Base-by-base conservation (phyloP, 1,140 invertebrate genomes). In the Drosophila erecta region DNA sequence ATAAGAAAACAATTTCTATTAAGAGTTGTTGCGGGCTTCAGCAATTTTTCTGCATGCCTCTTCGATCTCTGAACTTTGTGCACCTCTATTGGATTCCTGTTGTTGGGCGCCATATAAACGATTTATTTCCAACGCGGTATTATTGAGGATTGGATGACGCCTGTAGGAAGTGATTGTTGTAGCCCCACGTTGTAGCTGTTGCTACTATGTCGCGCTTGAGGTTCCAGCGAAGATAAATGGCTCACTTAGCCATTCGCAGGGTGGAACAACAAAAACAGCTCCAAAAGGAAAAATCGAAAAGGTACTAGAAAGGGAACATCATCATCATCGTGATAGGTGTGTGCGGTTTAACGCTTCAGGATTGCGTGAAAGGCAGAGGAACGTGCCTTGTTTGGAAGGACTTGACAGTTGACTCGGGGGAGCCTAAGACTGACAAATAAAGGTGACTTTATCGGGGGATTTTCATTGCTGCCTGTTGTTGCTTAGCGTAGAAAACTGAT, bases 221-320 rank as follows among this genome's bases (percentile, higher is more conserved):
- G 90, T 91, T 91, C 83, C 79, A 67, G 70, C 56, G 43, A 91
- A 91, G 90, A 91, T 91, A 91, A 91, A 91, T 91, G 85, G 90
- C 90, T 91, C 90, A 91, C 90, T 91, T 91, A 87, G 79, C 76
- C 50, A 85, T 57, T 60, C 73, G 60, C 59, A 61, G 59, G 30
- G 41, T 33, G 73, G 47, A 44, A 33, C 59, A 61, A 57, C 41
- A 73, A 41, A n/a, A 72, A 33, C 57, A 67, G 43, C 44, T 44
- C 33, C 44, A 50, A 62, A 8, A n/a, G n/a, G 46, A 38, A 30
- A 57, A 57, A 38, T 3, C 20, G 58, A 12, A 53, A 59, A 75
- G 65, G 49, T 57, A 64, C 12, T 46, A 44, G n/a, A 61, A 30
- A 30, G 59, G 44, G 56, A 66, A 58, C 38, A 76, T 22, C 61